Percentiles rank a stretch among this genome's conserved stretches.
Conservation (phyloP, 1,140 invertebrate species). For the Aradophagus sp. region DNA sequence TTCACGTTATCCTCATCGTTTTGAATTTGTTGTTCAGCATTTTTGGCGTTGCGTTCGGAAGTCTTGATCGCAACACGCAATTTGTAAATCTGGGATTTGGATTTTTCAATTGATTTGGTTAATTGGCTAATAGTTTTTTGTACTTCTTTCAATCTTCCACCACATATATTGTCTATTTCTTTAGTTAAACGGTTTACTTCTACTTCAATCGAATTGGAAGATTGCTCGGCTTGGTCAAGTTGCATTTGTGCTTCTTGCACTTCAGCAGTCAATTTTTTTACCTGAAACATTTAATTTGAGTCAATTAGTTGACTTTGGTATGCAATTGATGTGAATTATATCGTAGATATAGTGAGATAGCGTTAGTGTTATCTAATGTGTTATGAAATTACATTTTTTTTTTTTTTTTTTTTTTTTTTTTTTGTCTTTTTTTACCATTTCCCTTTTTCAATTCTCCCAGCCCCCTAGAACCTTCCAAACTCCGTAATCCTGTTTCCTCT, state of each 20-base stretch:
- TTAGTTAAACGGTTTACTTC: conserved; percentile 80
- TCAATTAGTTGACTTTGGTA: no score
- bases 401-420: no score
- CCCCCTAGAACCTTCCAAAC: no score
- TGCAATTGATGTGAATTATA: no score
- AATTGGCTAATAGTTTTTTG: conserved; percentile 83
- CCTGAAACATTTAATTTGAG: conserved; percentile 65
- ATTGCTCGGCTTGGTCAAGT: conserved; percentile 78
- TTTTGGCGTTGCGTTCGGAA: conserved; percentile 85
- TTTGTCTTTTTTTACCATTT: no score
- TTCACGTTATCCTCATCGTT: conserved; percentile 82
- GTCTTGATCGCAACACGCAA: conserved; percentile 89
- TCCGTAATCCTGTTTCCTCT: no score
- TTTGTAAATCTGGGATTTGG: conserved; percentile 82
- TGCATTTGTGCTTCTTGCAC: conserved; percentile 75
- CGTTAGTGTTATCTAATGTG: no score
- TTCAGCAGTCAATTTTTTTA: conserved; percentile 75
- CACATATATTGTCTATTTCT: conserved; percentile 85
- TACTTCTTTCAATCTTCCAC: conserved; percentile 81
- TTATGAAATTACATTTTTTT: no score
- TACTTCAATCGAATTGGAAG: conserved; percentile 77
- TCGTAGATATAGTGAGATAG: no score
- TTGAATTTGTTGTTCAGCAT: conserved; percentile 81
- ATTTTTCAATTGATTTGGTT: conserved; percentile 82
- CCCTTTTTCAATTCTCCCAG: no score